These are phyloP conservation scores for Pocota personata DNA, from an alignment of 2,888 invertebrate genomes.

Conservation along the genomic window DNA sequence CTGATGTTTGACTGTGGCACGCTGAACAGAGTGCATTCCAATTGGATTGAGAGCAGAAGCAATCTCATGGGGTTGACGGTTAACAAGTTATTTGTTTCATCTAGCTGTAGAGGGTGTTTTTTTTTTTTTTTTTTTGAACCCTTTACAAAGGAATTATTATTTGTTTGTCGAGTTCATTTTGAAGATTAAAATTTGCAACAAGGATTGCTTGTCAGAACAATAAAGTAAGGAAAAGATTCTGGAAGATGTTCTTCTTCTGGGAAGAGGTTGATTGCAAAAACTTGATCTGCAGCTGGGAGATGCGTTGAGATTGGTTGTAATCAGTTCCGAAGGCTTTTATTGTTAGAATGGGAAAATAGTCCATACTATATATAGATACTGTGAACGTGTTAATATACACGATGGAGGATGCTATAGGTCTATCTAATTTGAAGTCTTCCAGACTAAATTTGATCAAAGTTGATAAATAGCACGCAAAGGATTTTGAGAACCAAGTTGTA, in stretches of 20 bases:
- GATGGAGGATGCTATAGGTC: no score
- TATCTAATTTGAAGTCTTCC: no score
- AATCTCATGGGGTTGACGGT: conserved; percentile 48
- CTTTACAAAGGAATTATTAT: conserved; percentile 55
- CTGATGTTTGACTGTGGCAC: conserved; percentile 55
- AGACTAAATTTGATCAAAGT: no score
- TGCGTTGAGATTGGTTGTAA: background rate
- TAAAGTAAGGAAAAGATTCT: background rate
- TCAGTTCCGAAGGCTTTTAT: background rate
- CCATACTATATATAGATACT: no score
- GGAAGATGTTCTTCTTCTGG: background rate
- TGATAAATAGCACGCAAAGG: no score
- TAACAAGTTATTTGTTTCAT: conserved; percentile 63
- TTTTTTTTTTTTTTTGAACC: conserved; percentile 19
- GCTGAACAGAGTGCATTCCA: conserved; percentile 2
- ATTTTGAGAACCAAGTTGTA: no score
- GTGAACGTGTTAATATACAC: no score
- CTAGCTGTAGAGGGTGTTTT: background rate
- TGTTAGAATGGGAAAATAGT: no score
- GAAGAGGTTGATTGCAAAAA: background rate
- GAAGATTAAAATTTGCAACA: conserved; percentile 68
- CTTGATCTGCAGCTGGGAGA: background rate
- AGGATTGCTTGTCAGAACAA: conserved; percentile 6
- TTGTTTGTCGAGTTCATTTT: conserved; percentile 70
- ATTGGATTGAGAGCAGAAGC: conserved; percentile 14